Base-by-base conservation (phyloP, 2,888 invertebrate species). In the Atherix ibis region DNA sequence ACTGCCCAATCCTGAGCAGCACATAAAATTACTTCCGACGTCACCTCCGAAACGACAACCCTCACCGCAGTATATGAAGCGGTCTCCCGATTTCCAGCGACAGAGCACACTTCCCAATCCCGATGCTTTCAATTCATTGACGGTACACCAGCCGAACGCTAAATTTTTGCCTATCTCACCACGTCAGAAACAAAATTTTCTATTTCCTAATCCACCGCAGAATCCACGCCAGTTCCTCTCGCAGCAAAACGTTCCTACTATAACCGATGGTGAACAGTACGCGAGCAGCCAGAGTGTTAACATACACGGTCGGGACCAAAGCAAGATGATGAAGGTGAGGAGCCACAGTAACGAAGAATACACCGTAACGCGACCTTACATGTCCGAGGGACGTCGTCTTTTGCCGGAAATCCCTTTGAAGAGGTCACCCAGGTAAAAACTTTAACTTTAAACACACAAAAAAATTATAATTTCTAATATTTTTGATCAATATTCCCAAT, bases 311-410 rank as follows among this genome's bases (percentile, higher is more conserved):
- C 49, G 54, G 0, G 56, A 58, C 40, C 52, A 55, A 39, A 44
- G 54, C 10, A 59, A 59, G 46, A 59, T 59, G 59, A 59, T 59
- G 18, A 59, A 59, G 42, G 58, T 59, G 28, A 52, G 59, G 34
- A 59, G 59, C 31, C 59, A 59, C 40, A 59, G 59, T 44, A 59
- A 59, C 39, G 59, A 59, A 39, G 59, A 59, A 41, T 59, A 59
- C 38, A 55, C 57, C 9, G 53, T 56, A 24, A 51, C 47, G 18
- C 52, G 58, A 35, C 34, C 48, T 2, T 34, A 34, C 27, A 41
- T 41, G 4, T 32, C 46, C 5, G 59, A 59, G 42, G 54, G 45
- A 19, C 47, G 59, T 0, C 48, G 59, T 0, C 26, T 59, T 8
- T 36, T 59, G 30, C 59, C 59, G 2, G 59, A 59, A 42, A 58